These are phyloP conservation scores for Perodicticus potto DNA, from an alignment of 2,797 vertebrate species.

Conservation along the genomic window DNA sequence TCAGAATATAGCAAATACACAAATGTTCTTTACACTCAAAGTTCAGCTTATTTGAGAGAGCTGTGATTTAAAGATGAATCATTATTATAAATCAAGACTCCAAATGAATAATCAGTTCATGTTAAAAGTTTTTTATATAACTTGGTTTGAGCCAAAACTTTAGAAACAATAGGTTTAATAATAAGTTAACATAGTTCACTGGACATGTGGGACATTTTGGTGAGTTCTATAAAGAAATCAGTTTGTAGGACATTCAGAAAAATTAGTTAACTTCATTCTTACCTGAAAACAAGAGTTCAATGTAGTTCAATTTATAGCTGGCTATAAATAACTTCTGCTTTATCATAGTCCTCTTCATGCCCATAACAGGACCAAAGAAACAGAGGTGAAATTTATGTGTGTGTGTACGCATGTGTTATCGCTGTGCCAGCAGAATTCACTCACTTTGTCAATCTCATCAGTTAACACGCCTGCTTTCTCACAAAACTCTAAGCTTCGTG, in stretches of 20 bases:
- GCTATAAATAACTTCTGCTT: neutral
- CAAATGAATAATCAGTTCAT: slow-evolving; percentile 51
- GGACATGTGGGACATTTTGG: neutral
- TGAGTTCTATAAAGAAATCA: neutral
- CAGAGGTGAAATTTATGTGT: neutral
- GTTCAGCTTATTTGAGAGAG: slow-evolving; percentile 13
- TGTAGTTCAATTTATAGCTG: slow-evolving; percentile 17
- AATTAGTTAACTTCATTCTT: neutral
- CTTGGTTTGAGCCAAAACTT: neutral
- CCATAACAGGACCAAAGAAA: neutral
- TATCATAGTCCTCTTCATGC: neutral
- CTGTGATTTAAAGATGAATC: neutral
- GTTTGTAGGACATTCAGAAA: neutral
- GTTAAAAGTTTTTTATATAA: neutral
- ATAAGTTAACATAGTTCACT: neutral
- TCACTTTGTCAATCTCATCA: neutral
- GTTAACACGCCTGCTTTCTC: neutral
- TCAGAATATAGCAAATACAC: slow-evolving; percentile 6
- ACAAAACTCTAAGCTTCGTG: neutral
- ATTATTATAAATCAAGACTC: slow-evolving; percentile 1
- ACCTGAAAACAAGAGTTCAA: neutral
- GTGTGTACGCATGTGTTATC: neutral
- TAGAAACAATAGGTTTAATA: slow-evolving; percentile 21
- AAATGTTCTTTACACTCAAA: neutral
- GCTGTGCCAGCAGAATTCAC: neutral